A percentile compares a stretch with the other conserved stretches of the same genome.
These are phyloP conservation scores for Holothuria scabra DNA, from an alignment of 53 echinoderm and acorn worm species.

Conservation along the genomic window DNA sequence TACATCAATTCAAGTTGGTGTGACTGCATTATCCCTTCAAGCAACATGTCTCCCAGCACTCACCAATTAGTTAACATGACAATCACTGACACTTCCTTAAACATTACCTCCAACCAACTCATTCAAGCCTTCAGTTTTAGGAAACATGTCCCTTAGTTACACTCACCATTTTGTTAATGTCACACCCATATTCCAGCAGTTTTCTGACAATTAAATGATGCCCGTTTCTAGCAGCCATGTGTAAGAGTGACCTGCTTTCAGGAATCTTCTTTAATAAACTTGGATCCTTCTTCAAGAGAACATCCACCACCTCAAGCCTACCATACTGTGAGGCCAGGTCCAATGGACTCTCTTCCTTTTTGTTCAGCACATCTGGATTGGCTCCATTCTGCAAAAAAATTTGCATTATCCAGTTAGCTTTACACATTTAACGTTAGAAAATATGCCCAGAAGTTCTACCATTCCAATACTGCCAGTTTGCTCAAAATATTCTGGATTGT, in stretches of 20 bases:
- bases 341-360: conserved; percentile 87
- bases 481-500: no score
- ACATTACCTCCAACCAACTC: no score
- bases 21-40: no score
- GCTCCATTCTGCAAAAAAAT: conserved; percentile 72
- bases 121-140: no score
- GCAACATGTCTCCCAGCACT: no score
- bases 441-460: no score
- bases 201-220: conserved; percentile 81
- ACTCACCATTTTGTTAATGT: conserved; percentile 88
- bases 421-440: background rate
- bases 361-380: conserved; percentile 84
- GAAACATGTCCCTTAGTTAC: background rate
- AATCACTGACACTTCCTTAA: no score
- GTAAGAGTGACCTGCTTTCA: conserved; percentile 72
- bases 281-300: conserved; percentile 69
- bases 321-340: conserved; percentile 93
- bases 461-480: no score
- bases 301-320: conserved; percentile 78
- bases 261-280: conserved; percentile 73
- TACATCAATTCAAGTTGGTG: no score
- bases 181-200: conserved; percentile 81
- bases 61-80: no score
- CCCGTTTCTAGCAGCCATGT: conserved; percentile 91
- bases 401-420: background rate